These are phyloP conservation scores for Dioctria rufipes DNA, from an alignment of 2,888 invertebrate species.

Conservation along the genomic window DNA sequence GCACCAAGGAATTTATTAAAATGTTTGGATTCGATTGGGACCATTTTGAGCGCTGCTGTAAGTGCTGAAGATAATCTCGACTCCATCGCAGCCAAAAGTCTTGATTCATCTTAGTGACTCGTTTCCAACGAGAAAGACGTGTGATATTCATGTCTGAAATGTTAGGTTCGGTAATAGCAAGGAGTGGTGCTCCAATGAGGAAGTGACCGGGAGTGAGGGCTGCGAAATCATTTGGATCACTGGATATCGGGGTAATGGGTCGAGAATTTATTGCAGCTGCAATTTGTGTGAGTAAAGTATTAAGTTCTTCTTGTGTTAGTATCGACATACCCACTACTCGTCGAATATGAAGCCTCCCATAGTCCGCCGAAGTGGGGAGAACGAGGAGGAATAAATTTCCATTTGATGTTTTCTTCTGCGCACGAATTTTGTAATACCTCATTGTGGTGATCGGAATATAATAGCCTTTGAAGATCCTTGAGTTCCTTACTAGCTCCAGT, in stretches of 20 bases:
- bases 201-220: neutral
- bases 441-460: conserved; percentile 19
- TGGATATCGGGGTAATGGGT: neutral
- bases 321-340: neutral
- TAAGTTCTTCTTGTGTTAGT: conserved; percentile 8
- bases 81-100: too few relatives aligned
- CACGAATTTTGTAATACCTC: conserved; percentile 16
- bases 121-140: too few relatives aligned
- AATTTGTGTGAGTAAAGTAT: conserved; percentile 20
- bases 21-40: too few relatives aligned
- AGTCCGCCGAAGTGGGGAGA: conserved; percentile 31
- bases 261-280: neutral
- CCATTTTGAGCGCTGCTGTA: too few relatives aligned
- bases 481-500: conserved; percentile 35
- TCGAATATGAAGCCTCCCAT: conserved; percentile 35
- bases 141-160: neutral
- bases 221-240: neutral
- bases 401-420: conserved; percentile 7
- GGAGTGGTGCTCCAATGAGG: neutral
- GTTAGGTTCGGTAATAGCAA: neutral
- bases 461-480: too few relatives aligned
- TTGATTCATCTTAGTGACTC: too few relatives aligned
- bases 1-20: too few relatives aligned
- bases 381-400: conserved; percentile 38
- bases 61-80: too few relatives aligned